These are phyloP conservation scores for Arvicanthis niloticus DNA, from an alignment of 2,113 vertebrate species.

Conservation along the genomic window DNA sequence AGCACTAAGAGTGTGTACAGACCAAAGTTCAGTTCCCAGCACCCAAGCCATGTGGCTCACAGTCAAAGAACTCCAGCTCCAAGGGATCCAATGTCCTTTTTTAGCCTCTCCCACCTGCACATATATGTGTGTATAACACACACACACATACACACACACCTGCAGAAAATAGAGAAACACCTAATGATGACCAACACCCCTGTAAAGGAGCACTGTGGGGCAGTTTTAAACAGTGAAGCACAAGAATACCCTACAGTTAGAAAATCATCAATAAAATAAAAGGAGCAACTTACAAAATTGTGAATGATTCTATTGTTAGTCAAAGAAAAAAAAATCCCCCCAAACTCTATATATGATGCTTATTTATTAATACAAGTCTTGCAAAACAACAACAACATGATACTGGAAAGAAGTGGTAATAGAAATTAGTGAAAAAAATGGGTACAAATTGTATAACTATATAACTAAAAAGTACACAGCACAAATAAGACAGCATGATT, in stretches of 20 bases:
- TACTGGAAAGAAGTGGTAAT: neutral
- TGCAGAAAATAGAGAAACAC: neutral
- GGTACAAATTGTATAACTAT: neutral
- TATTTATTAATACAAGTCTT: constrained; percentile 7
- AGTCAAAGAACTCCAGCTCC: neutral
- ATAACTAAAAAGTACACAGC: neutral
- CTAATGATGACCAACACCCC: neutral
- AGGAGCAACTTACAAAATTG: neutral
- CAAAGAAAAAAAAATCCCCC: neutral
- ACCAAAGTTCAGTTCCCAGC: neutral
- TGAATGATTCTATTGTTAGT: neutral
- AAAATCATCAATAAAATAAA: neutral
- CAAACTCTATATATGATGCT: neutral
- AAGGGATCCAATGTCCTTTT: neutral
- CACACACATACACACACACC: neutral
- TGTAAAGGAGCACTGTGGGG: neutral
- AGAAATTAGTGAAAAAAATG: neutral
- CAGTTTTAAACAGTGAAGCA: neutral
- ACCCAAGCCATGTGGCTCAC: neutral
- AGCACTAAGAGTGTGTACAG: neutral
- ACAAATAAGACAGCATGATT: neutral
- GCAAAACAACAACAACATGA: neutral
- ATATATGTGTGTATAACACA: neutral
- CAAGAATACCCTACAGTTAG: neutral
- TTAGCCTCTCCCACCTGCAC: neutral